Conservation (phyloP, 2,797 vertebrate species). For the Spinus pinus region DNA sequence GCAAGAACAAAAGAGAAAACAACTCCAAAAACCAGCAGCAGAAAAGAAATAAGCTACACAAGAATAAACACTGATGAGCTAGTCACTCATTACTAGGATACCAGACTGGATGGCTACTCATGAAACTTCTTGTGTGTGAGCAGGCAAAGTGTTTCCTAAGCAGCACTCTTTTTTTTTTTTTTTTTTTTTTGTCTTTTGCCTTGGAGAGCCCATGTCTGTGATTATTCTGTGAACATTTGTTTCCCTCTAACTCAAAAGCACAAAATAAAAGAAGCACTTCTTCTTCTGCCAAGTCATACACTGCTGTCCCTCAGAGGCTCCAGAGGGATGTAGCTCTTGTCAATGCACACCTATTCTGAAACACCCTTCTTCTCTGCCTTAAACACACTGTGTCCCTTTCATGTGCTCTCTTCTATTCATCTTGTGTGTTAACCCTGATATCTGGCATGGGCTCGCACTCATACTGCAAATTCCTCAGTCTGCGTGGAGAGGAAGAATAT, state of each 20-base stretch:
- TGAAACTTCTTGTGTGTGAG: not conserved
- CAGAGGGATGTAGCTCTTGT: not conserved
- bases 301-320: not conserved
- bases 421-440: not conserved
- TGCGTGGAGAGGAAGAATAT: not conserved
- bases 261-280: not conserved
- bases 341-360: not conserved
- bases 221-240: not conserved
- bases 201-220: not conserved
- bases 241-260: not conserved
- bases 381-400: not conserved
- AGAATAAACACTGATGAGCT: not conserved
- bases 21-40: not conserved
- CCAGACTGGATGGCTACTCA: not conserved
- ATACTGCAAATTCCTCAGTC: not conserved
- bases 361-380: not conserved
- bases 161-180: not conserved
- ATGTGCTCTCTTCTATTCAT: not conserved
- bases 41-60: not conserved
- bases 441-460: not conserved
- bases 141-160: not conserved
- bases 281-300: constrained; percentile 7
- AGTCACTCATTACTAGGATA: not conserved
- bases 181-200: not conserved
- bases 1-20: not conserved